Base-by-base conservation (phyloP, 2,888 invertebrate species). In the Pristionchus fissidentatus region DNA sequence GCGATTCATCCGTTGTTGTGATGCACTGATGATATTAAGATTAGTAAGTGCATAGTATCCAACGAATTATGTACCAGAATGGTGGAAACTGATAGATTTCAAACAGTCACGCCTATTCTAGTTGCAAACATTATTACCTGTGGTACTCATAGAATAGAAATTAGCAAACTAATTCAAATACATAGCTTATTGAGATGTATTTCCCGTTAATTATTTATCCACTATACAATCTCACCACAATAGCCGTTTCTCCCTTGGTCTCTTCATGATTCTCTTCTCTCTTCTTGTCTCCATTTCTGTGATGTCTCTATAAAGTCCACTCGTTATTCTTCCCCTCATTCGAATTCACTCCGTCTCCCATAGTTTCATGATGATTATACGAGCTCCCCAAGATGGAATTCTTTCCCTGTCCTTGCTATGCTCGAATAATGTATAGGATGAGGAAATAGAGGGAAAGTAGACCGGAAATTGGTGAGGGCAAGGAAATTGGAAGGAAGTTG, bases 1-100 rank as follows among this genome's bases (percentile, higher is more conserved):
- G 22, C 93, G 93, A 22, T 92, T 92, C 92, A 93, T 93, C 87
- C 93, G n/a, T n/a, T n/a, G n/a, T n/a, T n/a, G n/a, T n/a, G n/a
- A n/a, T n/a, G n/a, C n/a, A n/a, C n/a, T n/a, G n/a, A n/a, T n/a
- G n/a, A n/a, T n/a, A n/a, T n/a, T n/a, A n/a, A n/a, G n/a, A n/a
- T n/a, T n/a, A n/a, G n/a, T n/a, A n/a, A n/a, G n/a, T n/a, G n/a
- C n/a, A n/a, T n/a, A n/a, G n/a, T n/a, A n/a, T n/a, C n/a, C n/a
- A n/a, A n/a, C n/a, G n/a, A n/a, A n/a, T n/a, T n/a, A n/a, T n/a
- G n/a, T n/a, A n/a, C n/a, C n/a, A n/a, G n/a, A n/a, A n/a, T n/a
- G n/a, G n/a, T n/a, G n/a, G n/a, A n/a, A n/a, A n/a, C n/a, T n/a
- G n/a, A n/a, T n/a, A n/a, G n/a, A n/a, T n/a, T n/a, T n/a, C n/a